Conservation (phyloP, 2,113 vertebrate species). For the Lates calcarifer region DNA sequence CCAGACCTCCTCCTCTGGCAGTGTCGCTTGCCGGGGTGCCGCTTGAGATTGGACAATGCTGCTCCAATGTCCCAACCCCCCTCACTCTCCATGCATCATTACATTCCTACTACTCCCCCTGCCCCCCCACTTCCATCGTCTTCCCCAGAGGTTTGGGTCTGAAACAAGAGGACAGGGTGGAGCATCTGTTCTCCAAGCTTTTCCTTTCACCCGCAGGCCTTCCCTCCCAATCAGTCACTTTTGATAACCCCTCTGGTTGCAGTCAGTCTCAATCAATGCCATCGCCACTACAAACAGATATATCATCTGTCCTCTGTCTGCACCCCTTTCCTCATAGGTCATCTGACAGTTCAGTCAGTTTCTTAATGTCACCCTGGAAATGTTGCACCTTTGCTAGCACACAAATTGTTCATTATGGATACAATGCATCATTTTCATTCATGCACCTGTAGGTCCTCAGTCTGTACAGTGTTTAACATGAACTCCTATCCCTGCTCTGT, state of each 20-base stretch:
- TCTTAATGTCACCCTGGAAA: constrained; percentile 15
- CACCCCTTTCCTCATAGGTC: constrained; percentile 14
- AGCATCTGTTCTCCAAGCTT: constrained; percentile 76
- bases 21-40: constrained; percentile 61
- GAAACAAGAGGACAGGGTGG: constrained; percentile 59
- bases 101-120: constrained; percentile 28
- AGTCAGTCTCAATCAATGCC: constrained; percentile 44
- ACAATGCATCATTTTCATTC: background rate
- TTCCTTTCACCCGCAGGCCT: constrained; percentile 40
- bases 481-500: background rate
- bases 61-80: constrained; percentile 49
- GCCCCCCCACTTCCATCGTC: constrained; percentile 14
- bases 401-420: background rate
- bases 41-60: constrained; percentile 63
- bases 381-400: background rate
- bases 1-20: constrained; percentile 51
- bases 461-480: background rate
- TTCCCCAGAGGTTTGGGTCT: constrained; percentile 69
- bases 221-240: constrained; percentile 42
- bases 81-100: constrained; percentile 49
- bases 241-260: constrained; percentile 43
- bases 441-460: background rate
- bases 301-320: constrained; percentile 19
- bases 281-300: constrained; percentile 7
- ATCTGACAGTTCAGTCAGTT: constrained; percentile 4